Evolutionary conservation across 2,888 invertebrate genomes (phyloP).

Genomic region (Abrostola tripartita): DNA sequence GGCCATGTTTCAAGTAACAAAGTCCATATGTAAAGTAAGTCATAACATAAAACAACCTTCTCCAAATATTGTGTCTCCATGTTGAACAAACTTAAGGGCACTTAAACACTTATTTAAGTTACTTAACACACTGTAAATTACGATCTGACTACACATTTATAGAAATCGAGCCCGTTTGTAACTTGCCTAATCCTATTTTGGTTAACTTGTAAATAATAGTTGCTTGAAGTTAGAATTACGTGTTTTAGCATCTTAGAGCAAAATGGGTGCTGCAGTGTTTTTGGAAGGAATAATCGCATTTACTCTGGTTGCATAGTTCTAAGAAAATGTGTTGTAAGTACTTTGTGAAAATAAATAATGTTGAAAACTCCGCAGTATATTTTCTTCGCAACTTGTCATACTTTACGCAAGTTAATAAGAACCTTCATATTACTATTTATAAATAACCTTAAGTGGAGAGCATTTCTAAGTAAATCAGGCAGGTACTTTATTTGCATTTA

Average conservation of each 20-base stretch:
- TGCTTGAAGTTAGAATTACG: constrained; percentile 15
- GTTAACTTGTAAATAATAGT: constrained; percentile 52
- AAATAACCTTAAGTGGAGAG: too few species aligned
- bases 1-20: background rate
- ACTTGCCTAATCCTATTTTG: constrained; percentile 59
- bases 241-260: constrained; percentile 13
- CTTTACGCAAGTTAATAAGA: too few species aligned
- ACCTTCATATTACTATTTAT: too few species aligned
- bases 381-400: too few species aligned
- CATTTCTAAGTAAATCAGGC: too few species aligned
- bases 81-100: constrained; percentile 64
- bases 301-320: background rate
- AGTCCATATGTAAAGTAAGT: background rate
- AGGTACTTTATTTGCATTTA: too few species aligned
- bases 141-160: constrained; percentile 68
- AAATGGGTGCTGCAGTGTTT: constrained; percentile 2
- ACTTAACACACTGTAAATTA: constrained; percentile 70
- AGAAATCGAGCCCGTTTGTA: constrained; percentile 54
- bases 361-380: too few species aligned
- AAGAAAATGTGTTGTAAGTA: background rate
- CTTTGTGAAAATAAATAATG: too few species aligned
- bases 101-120: constrained; percentile 74
- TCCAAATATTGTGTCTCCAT: constrained; percentile 38
- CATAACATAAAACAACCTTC: constrained; percentile 20
- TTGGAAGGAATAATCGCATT: background rate